These are phyloP conservation scores for Notechis scutatus DNA, from an alignment of 2,113 vertebrate genomes.

Conservation along the genomic window DNA sequence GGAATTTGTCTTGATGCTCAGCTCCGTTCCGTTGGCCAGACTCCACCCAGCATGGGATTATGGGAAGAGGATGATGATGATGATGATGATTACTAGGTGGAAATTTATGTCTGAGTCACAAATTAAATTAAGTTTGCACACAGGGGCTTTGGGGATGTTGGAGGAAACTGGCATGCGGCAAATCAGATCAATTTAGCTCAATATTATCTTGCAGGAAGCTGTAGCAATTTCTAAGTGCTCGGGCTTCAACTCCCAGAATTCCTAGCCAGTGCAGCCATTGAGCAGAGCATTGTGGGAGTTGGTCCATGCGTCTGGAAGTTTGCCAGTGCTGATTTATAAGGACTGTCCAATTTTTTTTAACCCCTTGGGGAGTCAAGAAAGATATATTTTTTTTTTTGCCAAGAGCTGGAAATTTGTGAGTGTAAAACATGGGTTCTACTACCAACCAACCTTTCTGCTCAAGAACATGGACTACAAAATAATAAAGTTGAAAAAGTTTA, in stretches of 20 bases:
- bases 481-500: neutral
- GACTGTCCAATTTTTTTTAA: too few relatives aligned
- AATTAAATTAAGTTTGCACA: neutral
- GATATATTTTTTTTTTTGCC: neutral
- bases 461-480: neutral
- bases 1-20: too few relatives aligned
- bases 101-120: neutral
- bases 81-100: neutral
- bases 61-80: too few relatives aligned
- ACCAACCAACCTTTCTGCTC: neutral
- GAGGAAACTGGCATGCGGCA: neutral
- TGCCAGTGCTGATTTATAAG: neutral
- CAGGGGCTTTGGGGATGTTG: neutral
- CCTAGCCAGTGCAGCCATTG: neutral
- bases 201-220: neutral
- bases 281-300: too few relatives aligned
- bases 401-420: neutral
- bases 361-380: neutral
- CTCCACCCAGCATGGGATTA: too few relatives aligned
- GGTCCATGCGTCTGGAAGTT: neutral
- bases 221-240: neutral
- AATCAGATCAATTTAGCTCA: neutral
- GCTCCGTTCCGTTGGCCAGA: too few relatives aligned
- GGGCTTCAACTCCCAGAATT: neutral
- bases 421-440: neutral